Evolutionary conservation across 2,113 vertebrate species (phyloP), one percentile per base, ranked within the genome.

Genomic region (Hirundichthys speculiger): DNA sequence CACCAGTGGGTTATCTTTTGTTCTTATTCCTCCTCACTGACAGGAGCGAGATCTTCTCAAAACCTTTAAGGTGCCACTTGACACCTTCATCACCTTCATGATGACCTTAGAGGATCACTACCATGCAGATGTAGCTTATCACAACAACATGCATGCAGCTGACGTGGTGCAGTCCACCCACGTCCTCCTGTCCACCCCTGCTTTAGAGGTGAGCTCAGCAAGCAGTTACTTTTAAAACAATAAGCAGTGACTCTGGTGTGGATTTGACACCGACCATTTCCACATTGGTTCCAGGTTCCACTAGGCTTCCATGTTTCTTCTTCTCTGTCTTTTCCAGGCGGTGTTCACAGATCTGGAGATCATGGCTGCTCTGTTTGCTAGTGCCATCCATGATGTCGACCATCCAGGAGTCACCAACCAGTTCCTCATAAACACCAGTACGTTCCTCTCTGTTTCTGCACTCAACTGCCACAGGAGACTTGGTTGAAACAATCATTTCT

Each of bases 341-440:
- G 95, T 97, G 40, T 97, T 97, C 86, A 97, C 96, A 0, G 96
- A 97, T 56, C 88, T 98, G 75, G 96, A 98, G 89, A 91, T 98
- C 80, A 84, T 96, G 89, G 95, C 96, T 3, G 94, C 93, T 62
- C 93, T 98, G 84, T 98, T 96, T 0, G 95, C 95, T 40, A 93
- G 95, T 0, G 95, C 96, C 69, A 97, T 98, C 80, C 96, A 98
- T 0, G 96, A 98, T 0, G 96, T 97, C 0, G 95, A 98, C 69
- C 96, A 98, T 55, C 96, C 96, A 0, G 96, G 96, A 1, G 94
- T 98, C 39, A 95, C 95, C 75, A 98, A 98, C 86, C 96, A 98
- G 88, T 98, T 97, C 79, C 94, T 97, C 77, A 95, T 98, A 80
- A 97, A 97, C 89, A 97, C 96, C 77, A 96, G 95, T 98, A 89